phyloP scores from a whole-genome alignment of 2,888 invertebrate genomes.

The Marasmarcha lunaedactyla region DNA sequence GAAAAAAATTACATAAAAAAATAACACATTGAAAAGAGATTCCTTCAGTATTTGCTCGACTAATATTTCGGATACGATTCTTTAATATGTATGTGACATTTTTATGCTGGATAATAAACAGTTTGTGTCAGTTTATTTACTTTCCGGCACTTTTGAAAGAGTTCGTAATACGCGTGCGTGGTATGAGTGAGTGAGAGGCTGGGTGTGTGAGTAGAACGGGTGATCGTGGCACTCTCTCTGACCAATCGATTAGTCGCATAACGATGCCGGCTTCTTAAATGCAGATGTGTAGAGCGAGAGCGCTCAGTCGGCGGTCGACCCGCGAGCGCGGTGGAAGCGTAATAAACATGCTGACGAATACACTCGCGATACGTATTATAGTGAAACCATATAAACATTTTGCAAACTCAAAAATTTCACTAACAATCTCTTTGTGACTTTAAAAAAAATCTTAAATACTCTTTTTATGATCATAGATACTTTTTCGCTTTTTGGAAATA shows the following conservation, averaged over 20 bases:
- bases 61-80: constrained; percentile 21
- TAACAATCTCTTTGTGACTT: no score
- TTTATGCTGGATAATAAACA: constrained; percentile 24
- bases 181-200: constrained; percentile 37
- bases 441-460: no score
- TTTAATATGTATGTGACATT: not conserved
- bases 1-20: no score
- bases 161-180: constrained; percentile 51
- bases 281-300: constrained; percentile 66
- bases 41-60: not conserved
- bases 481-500: no score
- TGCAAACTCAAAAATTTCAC: no score
- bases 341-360: constrained; percentile 22
- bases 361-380: constrained; percentile 37
- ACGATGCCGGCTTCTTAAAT: constrained; percentile 71
- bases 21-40: no score
- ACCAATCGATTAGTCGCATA: constrained; percentile 72
- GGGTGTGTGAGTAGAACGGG: constrained; percentile 34
- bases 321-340: constrained; percentile 41
- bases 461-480: no score
- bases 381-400: constrained; percentile 19
- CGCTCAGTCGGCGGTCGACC: constrained; percentile 62
- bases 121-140: constrained; percentile 63
- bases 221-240: constrained; percentile 58
- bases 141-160: constrained; percentile 61